Evolutionary conservation across 2,797 vertebrate species (phyloP).

Genomic region (Amniataba percoides): DNA sequence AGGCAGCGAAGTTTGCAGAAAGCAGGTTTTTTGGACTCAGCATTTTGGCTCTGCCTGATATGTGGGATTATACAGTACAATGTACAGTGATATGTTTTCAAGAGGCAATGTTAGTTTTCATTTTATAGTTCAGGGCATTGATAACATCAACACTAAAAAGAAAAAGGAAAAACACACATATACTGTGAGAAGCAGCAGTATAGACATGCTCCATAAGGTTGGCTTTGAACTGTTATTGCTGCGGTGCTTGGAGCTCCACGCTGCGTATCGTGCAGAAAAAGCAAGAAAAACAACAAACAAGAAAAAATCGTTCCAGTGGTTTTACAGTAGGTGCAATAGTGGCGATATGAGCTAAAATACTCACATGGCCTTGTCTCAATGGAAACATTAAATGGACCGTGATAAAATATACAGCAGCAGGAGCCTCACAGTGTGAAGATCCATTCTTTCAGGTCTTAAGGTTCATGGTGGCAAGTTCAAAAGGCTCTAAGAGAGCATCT

Average conservation of each 20-base stretch:
- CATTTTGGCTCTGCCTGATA: conserved; percentile 69
- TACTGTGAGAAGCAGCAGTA: too few relatives aligned
- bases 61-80: conserved; percentile 60
- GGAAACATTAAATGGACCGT: conserved; percentile 57
- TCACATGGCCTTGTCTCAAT: conserved; percentile 28
- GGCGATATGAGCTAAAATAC: conserved; percentile 48
- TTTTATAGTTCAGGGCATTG: conserved; percentile 24
- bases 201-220: conserved; percentile 15
- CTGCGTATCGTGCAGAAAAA: conserved; percentile 13
- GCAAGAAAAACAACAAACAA: neutral
- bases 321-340: conserved; percentile 26
- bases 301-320: conserved; percentile 2
- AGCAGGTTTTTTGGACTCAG: conserved; percentile 72
- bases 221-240: conserved; percentile 21
- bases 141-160: conserved; percentile 26
- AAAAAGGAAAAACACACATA: too few relatives aligned
- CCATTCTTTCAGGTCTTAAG: conserved; percentile 47
- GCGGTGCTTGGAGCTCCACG: conserved; percentile 3
- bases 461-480: conserved; percentile 43
- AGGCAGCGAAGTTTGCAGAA: conserved; percentile 58
- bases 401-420: conserved; percentile 55
- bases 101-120: conserved; percentile 49
- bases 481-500: conserved; percentile 34
- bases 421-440: conserved; percentile 39
- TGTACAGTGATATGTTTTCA: conserved; percentile 54